Evolutionary conservation across 1,140 invertebrate species (phyloP).

Genomic region (Bombus confusus): DNA sequence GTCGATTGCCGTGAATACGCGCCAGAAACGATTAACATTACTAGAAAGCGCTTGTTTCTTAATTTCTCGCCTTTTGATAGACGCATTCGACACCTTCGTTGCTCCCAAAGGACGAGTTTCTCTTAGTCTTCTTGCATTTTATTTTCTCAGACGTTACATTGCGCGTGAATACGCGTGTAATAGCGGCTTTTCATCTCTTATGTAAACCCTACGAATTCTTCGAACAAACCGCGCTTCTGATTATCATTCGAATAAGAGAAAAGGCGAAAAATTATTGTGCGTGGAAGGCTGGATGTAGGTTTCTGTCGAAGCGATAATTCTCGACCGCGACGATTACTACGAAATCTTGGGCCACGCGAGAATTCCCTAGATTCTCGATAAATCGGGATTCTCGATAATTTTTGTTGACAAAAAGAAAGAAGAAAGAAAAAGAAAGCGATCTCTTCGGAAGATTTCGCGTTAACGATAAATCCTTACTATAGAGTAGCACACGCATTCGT

Average conservation of each 20-base stretch:
- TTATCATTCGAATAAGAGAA: not conserved
- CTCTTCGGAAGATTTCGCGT: constrained; percentile 15
- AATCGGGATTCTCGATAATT: too few species aligned
- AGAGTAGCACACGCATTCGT: not conserved
- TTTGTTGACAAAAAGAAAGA: not conserved
- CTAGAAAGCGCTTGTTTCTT: constrained; percentile 15
- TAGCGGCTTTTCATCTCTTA: not conserved
- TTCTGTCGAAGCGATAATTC: not conserved
- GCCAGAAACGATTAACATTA: not conserved
- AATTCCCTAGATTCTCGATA: not conserved
- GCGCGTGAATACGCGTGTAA: constrained; percentile 11
- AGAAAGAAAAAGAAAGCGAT: not conserved
- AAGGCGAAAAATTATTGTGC: not conserved
- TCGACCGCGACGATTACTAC: constrained; percentile 2
- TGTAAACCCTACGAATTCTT: not conserved
- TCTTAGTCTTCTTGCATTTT: not conserved
- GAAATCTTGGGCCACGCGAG: constrained; percentile 1
- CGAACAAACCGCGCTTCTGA: not conserved
- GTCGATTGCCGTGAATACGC: not conserved
- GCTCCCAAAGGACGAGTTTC: not conserved
- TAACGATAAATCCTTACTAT: not conserved
- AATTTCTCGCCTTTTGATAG: not conserved
- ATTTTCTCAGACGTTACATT: not conserved
- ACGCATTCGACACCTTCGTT: not conserved
- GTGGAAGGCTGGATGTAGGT: not conserved